Percentiles rank a stretch among this genome's conserved stretches.
phyloP scores from a whole-genome alignment of 2,113 vertebrate species.

The Hemicordylus capensis region DNA sequence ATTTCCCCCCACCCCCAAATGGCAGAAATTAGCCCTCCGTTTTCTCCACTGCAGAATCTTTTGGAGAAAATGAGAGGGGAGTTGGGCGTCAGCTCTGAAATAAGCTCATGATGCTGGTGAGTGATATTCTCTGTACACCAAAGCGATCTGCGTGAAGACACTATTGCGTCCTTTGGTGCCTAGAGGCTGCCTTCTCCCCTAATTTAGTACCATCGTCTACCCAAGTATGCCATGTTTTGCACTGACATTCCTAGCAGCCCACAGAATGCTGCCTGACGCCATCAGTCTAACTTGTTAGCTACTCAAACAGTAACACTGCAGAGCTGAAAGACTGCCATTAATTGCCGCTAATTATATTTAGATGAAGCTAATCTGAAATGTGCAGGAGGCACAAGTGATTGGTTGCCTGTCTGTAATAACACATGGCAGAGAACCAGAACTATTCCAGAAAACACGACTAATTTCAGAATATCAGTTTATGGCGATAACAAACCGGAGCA shows the following conservation, averaged over 20 bases:
- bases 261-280: not conserved
- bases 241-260: not conserved
- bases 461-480: not conserved
- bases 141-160: too few relatives aligned
- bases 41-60: too few relatives aligned
- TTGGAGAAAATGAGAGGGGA: too few relatives aligned
- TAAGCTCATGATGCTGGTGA: too few relatives aligned
- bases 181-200: not conserved
- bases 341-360: constrained; percentile 9
- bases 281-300: not conserved
- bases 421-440: not conserved
- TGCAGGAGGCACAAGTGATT: not conserved
- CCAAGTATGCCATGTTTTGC: not conserved
- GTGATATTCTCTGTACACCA: too few relatives aligned
- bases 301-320: not conserved
- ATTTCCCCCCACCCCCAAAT: too few relatives aligned
- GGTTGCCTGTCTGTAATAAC: not conserved
- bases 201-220: not conserved
- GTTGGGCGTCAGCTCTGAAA: too few relatives aligned
- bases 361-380: constrained; percentile 12
- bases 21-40: too few relatives aligned
- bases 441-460: not conserved
- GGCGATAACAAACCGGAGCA: not conserved
- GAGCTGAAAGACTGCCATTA: constrained; percentile 10
- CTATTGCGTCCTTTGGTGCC: not conserved